Evolutionary conservation across 2,113 vertebrate genomes (phyloP), one percentile per base, ranked within the genome.

Genomic region (Boulengerochromis microlepis): DNA sequence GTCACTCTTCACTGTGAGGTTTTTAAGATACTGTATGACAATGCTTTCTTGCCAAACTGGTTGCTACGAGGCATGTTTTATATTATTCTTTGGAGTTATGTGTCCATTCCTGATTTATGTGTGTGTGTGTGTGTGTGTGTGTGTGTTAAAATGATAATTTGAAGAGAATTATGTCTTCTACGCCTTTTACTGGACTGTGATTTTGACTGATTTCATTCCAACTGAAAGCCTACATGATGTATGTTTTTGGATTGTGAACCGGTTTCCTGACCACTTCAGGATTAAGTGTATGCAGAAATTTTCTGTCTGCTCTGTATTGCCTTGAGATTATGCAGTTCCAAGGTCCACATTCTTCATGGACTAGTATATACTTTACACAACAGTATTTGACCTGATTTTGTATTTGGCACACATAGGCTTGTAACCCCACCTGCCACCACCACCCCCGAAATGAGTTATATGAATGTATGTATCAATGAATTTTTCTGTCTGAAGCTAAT

Each of bases 1-100:
- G 85, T 93, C 94, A 95, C 93, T 94, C 93, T 95, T 96, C 96
- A 96, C 96, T 96, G 96, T 96, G 96, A 96, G 93, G 89, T 95
- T 95, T 96, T 93, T 95, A 94, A 83, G 90, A 96, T 92, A 92
- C 89, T 93, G 89, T 92, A 95, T 86, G 90, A 96, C 82, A 91
- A 91, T 93, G 86, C 89, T 96, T 95, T 95, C 92, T 95, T 96
- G 96, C 95, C 95, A 95, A 96, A 96, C 93, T 87, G 89, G 91
- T 94, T 92, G 91, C 93, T 95, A 89, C 87, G 53, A 93, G 92
- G 91, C 95, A 94, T 93, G 92, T 95, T 95, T 95, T 94, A 90
- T 92, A 93, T 94, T 92, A 87, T 92, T 91, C 86, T 89, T 93
- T 71, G 4, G 83, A 94, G 81, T 91, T 90, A 57, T 91, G 88